Evolutionary conservation across 2,888 invertebrate species (phyloP).

Genomic region (Drosophila limbata): DNA sequence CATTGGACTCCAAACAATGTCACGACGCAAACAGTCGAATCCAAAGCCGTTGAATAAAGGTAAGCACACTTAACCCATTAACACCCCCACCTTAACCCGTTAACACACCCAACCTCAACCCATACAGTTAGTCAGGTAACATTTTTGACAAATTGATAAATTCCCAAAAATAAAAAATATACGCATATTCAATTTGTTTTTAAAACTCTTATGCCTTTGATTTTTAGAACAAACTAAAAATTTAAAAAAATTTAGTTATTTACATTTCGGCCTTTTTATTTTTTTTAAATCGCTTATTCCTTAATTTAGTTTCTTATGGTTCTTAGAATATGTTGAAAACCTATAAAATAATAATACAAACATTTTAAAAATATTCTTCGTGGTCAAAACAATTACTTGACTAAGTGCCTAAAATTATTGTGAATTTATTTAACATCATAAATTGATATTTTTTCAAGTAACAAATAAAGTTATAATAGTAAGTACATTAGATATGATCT

Average conservation of each 20-base stretch:
- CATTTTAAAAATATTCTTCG: neutral
- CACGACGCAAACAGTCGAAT: conserved; percentile 97
- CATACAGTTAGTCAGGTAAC: neutral
- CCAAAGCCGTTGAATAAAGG: conserved; percentile 96
- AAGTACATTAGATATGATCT: neutral
- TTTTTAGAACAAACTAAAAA: no score
- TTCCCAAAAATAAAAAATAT: no score
- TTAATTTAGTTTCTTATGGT: neutral
- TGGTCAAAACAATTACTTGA: neutral
- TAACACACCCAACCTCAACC: neutral
- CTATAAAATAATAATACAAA: no score
- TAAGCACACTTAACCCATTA: conserved; percentile 82
- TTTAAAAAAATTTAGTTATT: no score
- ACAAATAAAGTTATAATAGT: neutral
- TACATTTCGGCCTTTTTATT: no score
- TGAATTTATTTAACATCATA: neutral
- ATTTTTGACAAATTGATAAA: neutral
- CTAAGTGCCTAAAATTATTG: neutral
- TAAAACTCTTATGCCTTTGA: no score
- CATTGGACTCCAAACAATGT: conserved; percentile 87
- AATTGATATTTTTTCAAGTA: no score
- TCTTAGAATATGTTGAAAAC: no score
- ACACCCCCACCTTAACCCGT: no score
- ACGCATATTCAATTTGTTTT: no score
- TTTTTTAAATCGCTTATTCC: no score